phyloP scores from a whole-genome alignment of 2,113 vertebrate species.

The Eolophus roseicapilla region DNA sequence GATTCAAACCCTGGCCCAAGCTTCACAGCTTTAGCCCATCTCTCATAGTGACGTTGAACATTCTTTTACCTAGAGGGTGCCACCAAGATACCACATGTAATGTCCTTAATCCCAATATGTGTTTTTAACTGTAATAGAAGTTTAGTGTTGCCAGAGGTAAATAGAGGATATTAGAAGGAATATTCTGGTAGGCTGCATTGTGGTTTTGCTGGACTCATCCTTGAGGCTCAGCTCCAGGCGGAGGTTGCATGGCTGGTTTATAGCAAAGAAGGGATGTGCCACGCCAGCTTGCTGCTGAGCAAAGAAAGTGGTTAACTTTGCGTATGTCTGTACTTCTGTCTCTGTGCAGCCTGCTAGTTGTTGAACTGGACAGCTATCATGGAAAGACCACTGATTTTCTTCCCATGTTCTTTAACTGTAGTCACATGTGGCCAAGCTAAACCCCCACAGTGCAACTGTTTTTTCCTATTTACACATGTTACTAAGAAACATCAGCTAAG shows the following conservation, averaged over 20 bases:
- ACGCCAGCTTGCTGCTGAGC: not conserved
- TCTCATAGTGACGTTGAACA: not conserved
- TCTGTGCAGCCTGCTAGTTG: not conserved
- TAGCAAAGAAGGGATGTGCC: not conserved
- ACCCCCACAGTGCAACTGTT: slow-evolving; percentile 67
- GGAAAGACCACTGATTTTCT: slow-evolving; percentile 54
- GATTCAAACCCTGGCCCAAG: not conserved
- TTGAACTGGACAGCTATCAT: not conserved
- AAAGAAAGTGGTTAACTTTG: not conserved
- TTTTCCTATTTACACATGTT: slow-evolving; percentile 78
- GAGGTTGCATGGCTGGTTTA: not conserved
- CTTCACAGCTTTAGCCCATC: not conserved
- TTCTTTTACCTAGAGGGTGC: not conserved
- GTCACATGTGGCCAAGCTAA: slow-evolving; percentile 65
- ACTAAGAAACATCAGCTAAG: slow-evolving; percentile 74
- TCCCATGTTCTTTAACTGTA: slow-evolving; percentile 52
- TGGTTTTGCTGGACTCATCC: not conserved
- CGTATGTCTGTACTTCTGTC: not conserved
- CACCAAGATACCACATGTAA: not conserved
- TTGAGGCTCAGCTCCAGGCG: not conserved
- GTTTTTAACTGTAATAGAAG: not conserved
- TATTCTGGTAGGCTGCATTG: not conserved
- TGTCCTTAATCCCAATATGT: not conserved
- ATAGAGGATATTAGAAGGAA: not conserved
- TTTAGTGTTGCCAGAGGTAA: not conserved